Conservation (phyloP, 2,888 invertebrate genomes). For the Noctua comes region DNA sequence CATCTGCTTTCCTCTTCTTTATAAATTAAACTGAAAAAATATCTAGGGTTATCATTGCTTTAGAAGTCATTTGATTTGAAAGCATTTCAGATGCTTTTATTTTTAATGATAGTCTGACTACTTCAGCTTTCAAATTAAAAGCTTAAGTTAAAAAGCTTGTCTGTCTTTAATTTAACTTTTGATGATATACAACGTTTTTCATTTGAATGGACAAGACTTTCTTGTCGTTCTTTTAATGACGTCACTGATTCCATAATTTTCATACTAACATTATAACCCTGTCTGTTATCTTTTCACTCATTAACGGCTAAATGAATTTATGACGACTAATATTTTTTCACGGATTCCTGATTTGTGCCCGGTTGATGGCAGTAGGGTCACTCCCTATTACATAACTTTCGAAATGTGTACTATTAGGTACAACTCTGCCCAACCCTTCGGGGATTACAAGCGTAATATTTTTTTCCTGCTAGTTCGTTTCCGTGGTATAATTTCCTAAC, state of each 20-base stretch:
- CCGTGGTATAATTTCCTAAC: background rate
- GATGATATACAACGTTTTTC: background rate
- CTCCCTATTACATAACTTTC: background rate
- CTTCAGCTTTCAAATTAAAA: conserved; percentile 15
- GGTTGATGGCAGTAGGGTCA: background rate
- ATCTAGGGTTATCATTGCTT: background rate
- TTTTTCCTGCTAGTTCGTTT: background rate
- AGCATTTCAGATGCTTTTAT: conserved; percentile 1
- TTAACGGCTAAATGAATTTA: background rate
- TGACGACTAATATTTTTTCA: background rate
- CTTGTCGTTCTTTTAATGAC: background rate
- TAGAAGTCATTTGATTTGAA: background rate
- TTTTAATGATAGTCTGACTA: conserved; percentile 2
- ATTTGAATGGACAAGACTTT: background rate
- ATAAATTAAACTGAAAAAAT: background rate
- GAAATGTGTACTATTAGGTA: background rate
- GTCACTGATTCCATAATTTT: background rate
- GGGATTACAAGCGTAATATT: background rate
- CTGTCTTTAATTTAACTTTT: background rate
- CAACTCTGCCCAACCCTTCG: background rate
- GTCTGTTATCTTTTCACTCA: background rate
- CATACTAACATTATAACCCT: background rate
- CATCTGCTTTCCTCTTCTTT: background rate
- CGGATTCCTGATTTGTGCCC: background rate
- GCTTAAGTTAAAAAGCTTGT: conserved; percentile 2